A percentile compares a stretch with the other conserved stretches of the same genome.
phyloP scores from a whole-genome alignment of 2,888 invertebrate species.

The Steinernema carpocapsae region DNA sequence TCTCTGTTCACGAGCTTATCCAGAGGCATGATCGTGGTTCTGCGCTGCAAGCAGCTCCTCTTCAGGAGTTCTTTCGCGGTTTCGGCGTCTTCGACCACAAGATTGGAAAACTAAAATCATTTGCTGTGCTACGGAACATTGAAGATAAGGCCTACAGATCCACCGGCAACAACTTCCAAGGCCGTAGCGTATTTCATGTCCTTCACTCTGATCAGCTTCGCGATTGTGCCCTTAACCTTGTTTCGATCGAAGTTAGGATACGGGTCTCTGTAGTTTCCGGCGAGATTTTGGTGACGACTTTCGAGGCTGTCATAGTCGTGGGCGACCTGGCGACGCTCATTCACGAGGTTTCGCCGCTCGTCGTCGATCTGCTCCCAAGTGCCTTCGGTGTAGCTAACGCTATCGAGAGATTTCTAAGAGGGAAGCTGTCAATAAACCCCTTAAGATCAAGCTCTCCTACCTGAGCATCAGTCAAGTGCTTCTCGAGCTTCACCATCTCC shows the following conservation, averaged over 20 bases:
- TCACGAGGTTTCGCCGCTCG: neutral
- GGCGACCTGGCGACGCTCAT: neutral
- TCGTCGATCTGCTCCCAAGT: conserved; percentile 1
- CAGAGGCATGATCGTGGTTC: conserved; percentile 58
- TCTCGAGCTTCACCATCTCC: conserved; percentile 48
- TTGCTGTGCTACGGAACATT: neutral
- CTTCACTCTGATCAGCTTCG: conserved; percentile 76
- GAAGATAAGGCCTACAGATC: conserved; percentile 76
- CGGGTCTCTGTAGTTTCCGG: conserved; percentile 45
- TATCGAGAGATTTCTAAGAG: conserved; percentile 8
- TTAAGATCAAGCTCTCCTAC: neutral
- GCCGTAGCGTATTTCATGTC: conserved; percentile 80
- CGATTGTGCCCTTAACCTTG: conserved; percentile 45
- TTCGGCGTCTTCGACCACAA: conserved; percentile 85
- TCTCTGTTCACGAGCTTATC: conserved; percentile 74
- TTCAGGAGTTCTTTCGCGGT: conserved; percentile 85
- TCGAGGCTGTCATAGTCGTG: neutral
- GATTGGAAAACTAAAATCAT: conserved; percentile 79
- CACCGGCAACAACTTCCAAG: conserved; percentile 85
- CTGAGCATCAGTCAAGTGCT: conserved; percentile 73
- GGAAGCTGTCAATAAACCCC: neutral
- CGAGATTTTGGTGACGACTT: conserved; percentile 39
- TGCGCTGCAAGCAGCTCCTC: conserved; percentile 77
- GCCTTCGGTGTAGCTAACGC: conserved; percentile 11
- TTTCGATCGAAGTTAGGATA: conserved; percentile 47